Conservation (phyloP, 2,113 vertebrate genomes). For the Regulus satrapa region DNA sequence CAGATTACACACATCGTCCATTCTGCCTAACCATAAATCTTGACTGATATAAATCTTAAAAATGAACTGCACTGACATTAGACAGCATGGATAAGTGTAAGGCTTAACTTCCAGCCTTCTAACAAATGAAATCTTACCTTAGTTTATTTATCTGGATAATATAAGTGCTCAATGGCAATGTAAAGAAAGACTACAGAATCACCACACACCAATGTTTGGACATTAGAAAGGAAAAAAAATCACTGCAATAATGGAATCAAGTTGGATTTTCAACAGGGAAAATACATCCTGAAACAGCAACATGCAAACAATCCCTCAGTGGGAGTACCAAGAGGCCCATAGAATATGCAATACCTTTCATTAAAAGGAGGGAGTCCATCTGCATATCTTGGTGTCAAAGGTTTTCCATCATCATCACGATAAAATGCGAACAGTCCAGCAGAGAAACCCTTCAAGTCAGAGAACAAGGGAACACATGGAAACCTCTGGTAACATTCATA, state of each 20-base stretch:
- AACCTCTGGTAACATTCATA: background rate
- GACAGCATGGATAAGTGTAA: background rate
- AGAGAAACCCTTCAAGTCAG: slow-evolving; percentile 87
- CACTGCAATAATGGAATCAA: background rate
- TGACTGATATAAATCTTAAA: background rate
- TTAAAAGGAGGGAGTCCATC: slow-evolving; percentile 93
- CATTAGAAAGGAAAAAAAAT: background rate
- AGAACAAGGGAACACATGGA: background rate
- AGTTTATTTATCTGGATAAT: background rate
- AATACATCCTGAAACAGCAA: background rate
- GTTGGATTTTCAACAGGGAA: background rate
- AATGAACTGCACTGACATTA: background rate
- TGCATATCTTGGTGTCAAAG: slow-evolving; percentile 86
- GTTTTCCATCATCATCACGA: slow-evolving; percentile 88
- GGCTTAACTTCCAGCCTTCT: background rate
- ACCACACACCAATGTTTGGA: background rate
- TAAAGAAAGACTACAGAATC: background rate
- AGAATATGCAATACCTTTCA: slow-evolving; percentile 77
- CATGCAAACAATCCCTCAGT: background rate
- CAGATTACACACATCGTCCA: background rate
- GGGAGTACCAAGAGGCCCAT: background rate
- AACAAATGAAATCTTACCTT: background rate
- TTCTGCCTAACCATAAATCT: background rate
- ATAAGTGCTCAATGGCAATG: background rate
- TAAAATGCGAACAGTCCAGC: slow-evolving; percentile 97